Evolutionary conservation across 2,888 invertebrate species (phyloP).

Genomic region (Patella ulyssiponensis): DNA sequence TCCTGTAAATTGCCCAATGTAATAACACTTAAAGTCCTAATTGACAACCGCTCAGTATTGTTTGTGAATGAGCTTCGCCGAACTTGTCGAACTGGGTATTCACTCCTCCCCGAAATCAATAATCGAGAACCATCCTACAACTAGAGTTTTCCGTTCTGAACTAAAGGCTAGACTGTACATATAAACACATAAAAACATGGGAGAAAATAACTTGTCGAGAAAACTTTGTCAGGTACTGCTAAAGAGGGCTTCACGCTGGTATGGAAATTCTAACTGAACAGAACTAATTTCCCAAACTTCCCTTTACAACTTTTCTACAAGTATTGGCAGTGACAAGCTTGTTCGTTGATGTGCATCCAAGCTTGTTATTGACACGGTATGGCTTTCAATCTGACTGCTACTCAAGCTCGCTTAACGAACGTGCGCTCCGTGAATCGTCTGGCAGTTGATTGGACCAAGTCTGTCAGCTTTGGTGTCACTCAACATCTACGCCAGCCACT

Average conservation of each 20-base stretch:
- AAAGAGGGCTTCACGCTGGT: no score
- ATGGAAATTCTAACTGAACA: no score
- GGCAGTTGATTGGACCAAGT: no score
- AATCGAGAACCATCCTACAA: not conserved
- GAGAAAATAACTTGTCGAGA: not conserved
- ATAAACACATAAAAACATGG: no score
- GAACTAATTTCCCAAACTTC: no score
- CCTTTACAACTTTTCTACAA: conserved; percentile 1
- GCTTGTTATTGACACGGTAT: not conserved
- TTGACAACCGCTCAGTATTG: conserved; percentile 1
- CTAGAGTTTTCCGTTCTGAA: no score
- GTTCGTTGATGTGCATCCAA: not conserved
- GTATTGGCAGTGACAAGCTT: not conserved
- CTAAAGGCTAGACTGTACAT: no score
- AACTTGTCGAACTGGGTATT: not conserved
- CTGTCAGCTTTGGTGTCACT: conserved; percentile 4
- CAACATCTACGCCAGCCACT: not conserved
- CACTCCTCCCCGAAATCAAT: not conserved
- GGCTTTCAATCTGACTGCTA: not conserved
- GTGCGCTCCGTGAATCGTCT: not conserved
- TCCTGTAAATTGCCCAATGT: not conserved
- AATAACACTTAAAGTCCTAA: not conserved
- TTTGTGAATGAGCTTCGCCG: not conserved
- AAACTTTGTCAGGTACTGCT: not conserved
- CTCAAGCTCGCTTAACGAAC: not conserved